Evolutionary conservation across 2,888 invertebrate genomes (phyloP).

Genomic region (Panzeria rudis): DNA sequence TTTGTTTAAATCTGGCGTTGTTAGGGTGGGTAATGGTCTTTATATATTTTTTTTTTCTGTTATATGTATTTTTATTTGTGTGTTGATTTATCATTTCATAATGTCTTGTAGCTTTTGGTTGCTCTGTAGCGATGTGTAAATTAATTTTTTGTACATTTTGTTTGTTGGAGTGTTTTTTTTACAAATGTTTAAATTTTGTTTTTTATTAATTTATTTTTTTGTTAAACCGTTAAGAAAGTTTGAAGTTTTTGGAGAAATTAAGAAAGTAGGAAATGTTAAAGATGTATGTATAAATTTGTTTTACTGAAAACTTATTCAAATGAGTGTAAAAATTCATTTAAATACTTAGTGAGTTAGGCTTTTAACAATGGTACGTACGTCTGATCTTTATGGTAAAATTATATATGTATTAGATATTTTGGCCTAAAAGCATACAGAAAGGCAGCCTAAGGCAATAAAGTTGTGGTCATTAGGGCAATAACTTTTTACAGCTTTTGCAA

Average conservation of each 20-base stretch:
- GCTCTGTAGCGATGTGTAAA: constrained; percentile 49
- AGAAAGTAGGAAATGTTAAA: constrained; percentile 64
- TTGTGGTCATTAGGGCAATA: not conserved
- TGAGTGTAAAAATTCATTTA: constrained; percentile 43
- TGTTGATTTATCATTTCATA: constrained; percentile 65
- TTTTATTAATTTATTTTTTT: constrained; percentile 34
- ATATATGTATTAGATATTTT: constrained; percentile 4
- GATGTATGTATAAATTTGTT: constrained; percentile 14
- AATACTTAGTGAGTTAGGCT: constrained; percentile 13
- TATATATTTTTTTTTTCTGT: constrained; percentile 52
- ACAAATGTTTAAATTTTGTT: constrained; percentile 15
- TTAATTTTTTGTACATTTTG: constrained; percentile 48
- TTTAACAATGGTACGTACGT: constrained; percentile 17
- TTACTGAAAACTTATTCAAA: constrained; percentile 33
- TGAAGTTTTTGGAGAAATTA: constrained; percentile 64
- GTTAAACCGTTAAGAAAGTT: constrained; percentile 69
- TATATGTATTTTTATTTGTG: constrained; percentile 23
- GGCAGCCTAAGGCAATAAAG: not conserved
- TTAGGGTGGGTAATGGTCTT: constrained; percentile 81
- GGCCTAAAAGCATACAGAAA: not conserved
- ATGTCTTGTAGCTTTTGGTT: constrained; percentile 46
- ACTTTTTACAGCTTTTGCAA: constrained; percentile 4
- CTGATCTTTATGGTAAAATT: constrained; percentile 20
- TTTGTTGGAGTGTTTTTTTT: constrained; percentile 37
- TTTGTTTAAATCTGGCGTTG: constrained; percentile 77